phyloP scores from a whole-genome alignment of 2,888 invertebrate species.

The Apamea sordens region DNA sequence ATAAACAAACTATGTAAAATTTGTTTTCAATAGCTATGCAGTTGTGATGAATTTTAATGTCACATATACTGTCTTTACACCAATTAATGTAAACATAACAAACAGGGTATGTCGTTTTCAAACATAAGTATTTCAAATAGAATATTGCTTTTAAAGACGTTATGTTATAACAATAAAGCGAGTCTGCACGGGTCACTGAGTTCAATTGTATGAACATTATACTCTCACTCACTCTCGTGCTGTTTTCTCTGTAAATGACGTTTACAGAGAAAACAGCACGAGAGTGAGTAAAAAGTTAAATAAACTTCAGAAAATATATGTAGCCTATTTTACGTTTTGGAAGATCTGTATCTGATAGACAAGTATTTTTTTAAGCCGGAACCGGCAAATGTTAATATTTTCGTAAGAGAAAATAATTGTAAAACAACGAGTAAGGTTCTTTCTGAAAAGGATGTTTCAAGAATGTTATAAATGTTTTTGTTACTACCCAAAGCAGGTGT shows the following conservation, averaged over 20 bases:
- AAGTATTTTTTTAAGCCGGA: constrained; percentile 26
- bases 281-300: background rate
- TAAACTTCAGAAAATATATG: constrained; percentile 11
- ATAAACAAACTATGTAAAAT: background rate
- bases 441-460: background rate
- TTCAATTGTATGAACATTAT: constrained; percentile 15
- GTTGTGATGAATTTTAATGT: background rate
- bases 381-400: constrained; percentile 8
- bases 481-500: background rate
- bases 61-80: background rate
- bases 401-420: constrained; percentile 16
- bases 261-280: background rate
- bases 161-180: constrained; percentile 1
- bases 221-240: background rate
- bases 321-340: background rate
- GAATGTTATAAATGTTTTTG: constrained; percentile 8
- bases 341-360: background rate
- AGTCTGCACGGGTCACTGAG: constrained; percentile 19
- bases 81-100: background rate
- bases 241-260: constrained; percentile 22
- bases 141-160: background rate
- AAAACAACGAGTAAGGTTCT: constrained; percentile 1
- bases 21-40: no score
- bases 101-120: background rate
- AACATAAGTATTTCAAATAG: background rate